phyloP scores from a whole-genome alignment of 1,140 invertebrate genomes.

The Medauroidea extradentata region DNA sequence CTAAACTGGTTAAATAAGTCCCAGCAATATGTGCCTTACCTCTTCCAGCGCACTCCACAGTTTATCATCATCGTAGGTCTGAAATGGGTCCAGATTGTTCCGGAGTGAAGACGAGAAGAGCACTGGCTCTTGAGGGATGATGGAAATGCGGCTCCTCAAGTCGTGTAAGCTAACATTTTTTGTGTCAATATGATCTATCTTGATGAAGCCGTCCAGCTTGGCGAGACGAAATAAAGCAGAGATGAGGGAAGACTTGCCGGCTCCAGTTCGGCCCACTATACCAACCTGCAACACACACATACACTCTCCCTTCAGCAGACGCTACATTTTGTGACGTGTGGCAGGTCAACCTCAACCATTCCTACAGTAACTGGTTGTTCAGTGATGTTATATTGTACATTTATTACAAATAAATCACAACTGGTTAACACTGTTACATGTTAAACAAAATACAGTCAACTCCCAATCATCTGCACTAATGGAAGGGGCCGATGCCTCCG shows the following conservation, averaged over 20 bases:
- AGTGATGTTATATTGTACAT: too few relatives aligned
- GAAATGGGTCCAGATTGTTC: constrained; percentile 64
- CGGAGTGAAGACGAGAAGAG: constrained; percentile 59
- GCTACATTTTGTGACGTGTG: too few relatives aligned
- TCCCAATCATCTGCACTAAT: too few relatives aligned
- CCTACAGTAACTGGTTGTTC: too few relatives aligned
- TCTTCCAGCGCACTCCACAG: constrained; percentile 81
- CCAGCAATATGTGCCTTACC: too few relatives aligned
- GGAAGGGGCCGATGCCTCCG: too few relatives aligned
- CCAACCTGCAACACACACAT: constrained; percentile 47
- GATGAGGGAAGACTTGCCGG: constrained; percentile 81
- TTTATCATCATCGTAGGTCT: constrained; percentile 50
- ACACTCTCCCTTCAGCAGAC: too few relatives aligned
- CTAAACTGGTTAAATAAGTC: too few relatives aligned
- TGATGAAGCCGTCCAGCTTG: constrained; percentile 58
- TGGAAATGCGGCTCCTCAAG: constrained; percentile 61
- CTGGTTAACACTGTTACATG: too few relatives aligned
- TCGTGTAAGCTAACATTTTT: constrained; percentile 51
- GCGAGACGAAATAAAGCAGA: constrained; percentile 65
- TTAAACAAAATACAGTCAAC: too few relatives aligned
- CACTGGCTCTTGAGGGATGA: constrained; percentile 68
- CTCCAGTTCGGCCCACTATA: constrained; percentile 60
- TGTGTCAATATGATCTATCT: constrained; percentile 59
- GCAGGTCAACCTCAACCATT: too few relatives aligned
- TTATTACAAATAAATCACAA: too few relatives aligned